phyloP scores from a whole-genome alignment of 2,113 vertebrate genomes.

The Athene cunicularia region DNA sequence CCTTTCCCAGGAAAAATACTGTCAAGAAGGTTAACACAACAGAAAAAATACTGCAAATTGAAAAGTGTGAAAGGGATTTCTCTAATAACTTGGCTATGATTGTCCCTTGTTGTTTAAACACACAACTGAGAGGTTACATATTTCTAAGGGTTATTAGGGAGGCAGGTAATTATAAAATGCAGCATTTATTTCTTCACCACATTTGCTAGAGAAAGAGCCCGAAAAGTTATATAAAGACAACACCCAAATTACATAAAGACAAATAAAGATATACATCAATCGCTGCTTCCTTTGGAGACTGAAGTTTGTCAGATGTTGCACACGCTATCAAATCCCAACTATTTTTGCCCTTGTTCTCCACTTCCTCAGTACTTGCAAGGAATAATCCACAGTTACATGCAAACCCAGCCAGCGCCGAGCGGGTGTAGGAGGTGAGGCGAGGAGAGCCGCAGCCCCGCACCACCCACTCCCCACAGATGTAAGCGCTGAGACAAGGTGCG shows the following conservation, averaged over 20 bases:
- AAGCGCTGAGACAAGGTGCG: not conserved
- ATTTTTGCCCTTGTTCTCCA: slow-evolving; percentile 51
- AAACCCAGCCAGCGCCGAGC: not conserved
- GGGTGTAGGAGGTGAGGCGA: slow-evolving; percentile 1
- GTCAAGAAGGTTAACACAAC: not conserved
- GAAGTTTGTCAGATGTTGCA: slow-evolving; percentile 44
- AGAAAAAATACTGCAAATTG: not conserved
- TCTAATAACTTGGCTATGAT: not conserved
- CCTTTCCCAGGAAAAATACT: not conserved
- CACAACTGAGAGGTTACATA: not conserved
- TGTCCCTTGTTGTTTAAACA: not conserved
- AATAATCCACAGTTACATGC: not conserved
- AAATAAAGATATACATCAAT: slow-evolving; percentile 2
- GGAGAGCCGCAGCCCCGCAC: not conserved
- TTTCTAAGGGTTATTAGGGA: not conserved
- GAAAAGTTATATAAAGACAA: slow-evolving; percentile 4
- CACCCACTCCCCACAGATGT: slow-evolving; percentile 23
- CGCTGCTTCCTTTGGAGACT: not conserved
- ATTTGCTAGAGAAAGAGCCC: not conserved
- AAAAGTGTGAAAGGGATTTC: not conserved
- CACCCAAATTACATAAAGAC: not conserved
- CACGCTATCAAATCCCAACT: slow-evolving; percentile 3
- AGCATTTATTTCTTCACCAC: not conserved
- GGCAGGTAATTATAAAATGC: not conserved
- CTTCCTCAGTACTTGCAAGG: not conserved